phyloP scores from a whole-genome alignment of 1,140 invertebrate genomes.

The Cydia strobilella region DNA sequence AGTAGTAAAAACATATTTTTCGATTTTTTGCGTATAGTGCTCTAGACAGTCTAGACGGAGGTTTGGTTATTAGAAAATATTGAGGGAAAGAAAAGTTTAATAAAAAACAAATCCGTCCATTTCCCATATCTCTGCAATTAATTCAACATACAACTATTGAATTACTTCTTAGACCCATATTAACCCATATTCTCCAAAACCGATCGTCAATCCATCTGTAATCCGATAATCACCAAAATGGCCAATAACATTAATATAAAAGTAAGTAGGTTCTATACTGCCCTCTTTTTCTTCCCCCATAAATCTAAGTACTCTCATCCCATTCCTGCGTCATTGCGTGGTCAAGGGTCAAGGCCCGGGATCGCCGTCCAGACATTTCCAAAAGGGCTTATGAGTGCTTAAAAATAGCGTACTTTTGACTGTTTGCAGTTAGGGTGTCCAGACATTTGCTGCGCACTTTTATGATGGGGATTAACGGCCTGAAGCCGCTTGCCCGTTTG shows the following conservation, averaged over 20 bases:
- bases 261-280: background rate
- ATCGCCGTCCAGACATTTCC: background rate
- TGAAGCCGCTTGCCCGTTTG: background rate
- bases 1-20: too few species aligned
- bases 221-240: background rate
- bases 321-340: slow-evolving; percentile 22
- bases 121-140: too few species aligned
- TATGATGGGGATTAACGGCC: slow-evolving; percentile 27
- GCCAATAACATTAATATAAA: slow-evolving; percentile 14
- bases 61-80: too few species aligned
- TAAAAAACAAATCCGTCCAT: too few species aligned
- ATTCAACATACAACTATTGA: too few species aligned
- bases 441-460: slow-evolving; percentile 22
- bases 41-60: too few species aligned
- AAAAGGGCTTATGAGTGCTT: background rate
- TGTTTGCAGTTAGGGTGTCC: background rate
- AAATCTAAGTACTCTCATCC: slow-evolving; percentile 28
- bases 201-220: background rate
- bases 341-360: slow-evolving; percentile 26
- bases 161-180: background rate
- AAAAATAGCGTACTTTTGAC: background rate
- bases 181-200: background rate
- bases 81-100: too few species aligned
- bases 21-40: too few species aligned
- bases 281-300: slow-evolving; percentile 17